A percentile compares a stretch with the other conserved stretches of the same genome.
Conservation (phyloP, 2,113 vertebrate genomes). For the Cheirogaleus medius region DNA sequence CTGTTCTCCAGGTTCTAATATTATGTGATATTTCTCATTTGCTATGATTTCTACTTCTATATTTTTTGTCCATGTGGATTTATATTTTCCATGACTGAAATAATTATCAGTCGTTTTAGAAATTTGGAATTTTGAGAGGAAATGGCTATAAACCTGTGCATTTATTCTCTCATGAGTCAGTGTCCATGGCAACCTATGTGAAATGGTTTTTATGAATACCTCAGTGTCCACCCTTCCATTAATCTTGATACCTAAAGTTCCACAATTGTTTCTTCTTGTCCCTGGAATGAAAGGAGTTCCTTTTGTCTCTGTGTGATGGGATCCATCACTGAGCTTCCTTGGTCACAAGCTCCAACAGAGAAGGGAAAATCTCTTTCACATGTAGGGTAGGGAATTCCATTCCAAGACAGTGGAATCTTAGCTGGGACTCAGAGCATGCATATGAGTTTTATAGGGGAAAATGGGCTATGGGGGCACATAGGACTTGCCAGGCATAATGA, state of each 20-base stretch:
- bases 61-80: not conserved
- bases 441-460: not conserved
- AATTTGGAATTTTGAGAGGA: not conserved
- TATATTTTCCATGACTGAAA: not conserved
- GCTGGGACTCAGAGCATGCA: not conserved
- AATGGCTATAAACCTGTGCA: not conserved
- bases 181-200: not conserved
- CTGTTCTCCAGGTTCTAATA: not conserved
- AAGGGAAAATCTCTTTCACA: not conserved
- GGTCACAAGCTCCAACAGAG: not conserved
- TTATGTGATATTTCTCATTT: conserved; percentile 3
- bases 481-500: not conserved
- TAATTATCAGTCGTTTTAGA: not conserved
- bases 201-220: not conserved
- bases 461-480: not conserved
- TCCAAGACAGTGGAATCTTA: not conserved
- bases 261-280: not conserved
- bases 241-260: not conserved
- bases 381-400: not conserved
- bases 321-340: not conserved
- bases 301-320: not conserved
- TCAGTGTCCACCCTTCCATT: not conserved
- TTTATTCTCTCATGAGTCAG: not conserved
- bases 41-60: not conserved
- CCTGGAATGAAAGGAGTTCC: not conserved